Base-by-base conservation (phyloP, 2,797 vertebrate genomes). In the Eulemur coronatus region DNA sequence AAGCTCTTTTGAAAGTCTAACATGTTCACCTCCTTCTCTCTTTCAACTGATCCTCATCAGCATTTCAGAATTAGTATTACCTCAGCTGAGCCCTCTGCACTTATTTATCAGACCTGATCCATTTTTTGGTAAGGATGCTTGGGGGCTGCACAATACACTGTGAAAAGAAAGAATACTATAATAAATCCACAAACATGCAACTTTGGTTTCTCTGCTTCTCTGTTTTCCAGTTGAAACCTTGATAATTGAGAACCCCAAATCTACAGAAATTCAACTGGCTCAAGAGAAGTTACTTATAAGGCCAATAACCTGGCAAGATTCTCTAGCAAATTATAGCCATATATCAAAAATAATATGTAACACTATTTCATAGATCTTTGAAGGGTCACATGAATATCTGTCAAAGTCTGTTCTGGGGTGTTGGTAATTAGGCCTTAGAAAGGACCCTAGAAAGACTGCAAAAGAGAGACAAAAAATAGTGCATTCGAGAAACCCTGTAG, bases 381-480 rank as follows among this genome's bases (percentile, higher is more conserved):
- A 81, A 79, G 59, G 26, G 24, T 33, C 52, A 35, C 13, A 41
- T 43, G 14, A 78, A 59, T 81, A 35, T 43, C 11, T 76, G 13
- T 55, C 35, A 55, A 3, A 28, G 30, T 76, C 43, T 90, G 6
- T 65, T 92, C 26, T 59, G 11, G 1, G 26, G 22, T 59, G 84
- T 57, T 80, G 76, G 69, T 88, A 81, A 96, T 30, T 0, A 95
- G 90, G 30, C 22, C 93, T 95, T 92, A 87, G 61, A 97, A 94
- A 97, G 61, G 72, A 67, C 69, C 59, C 85, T 89, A 97, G 85
- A 91, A 91, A 97, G 95, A 89, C 38, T 30, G 87, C 61, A 96
- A 7, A 76, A 33, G 78, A 97, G 3, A 57, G 22, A 28, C 55
- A 85, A 93, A 52, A 63, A 97, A 72, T 72, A 20, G 63, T 78